These are phyloP conservation scores for Mylabris sibirica DNA, from an alignment of 2,888 invertebrate species.

Conservation along the genomic window DNA sequence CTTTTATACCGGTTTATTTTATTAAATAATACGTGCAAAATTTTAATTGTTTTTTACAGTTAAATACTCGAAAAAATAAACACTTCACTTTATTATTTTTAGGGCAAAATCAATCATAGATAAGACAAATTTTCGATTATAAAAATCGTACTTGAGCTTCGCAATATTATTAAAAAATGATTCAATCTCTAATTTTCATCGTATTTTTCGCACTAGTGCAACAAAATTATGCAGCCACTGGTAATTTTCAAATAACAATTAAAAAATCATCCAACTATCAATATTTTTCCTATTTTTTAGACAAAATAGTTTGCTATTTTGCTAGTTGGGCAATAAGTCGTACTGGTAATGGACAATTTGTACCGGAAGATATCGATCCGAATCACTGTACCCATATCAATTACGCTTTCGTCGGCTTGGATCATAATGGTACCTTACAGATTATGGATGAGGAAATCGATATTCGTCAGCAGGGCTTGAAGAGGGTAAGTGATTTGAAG, in stretches of 20 bases:
- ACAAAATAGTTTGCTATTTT: slow-evolving; percentile 32
- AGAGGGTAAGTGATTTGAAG: slow-evolving; percentile 32
- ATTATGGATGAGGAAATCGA: slow-evolving; percentile 27
- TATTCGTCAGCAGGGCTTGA: slow-evolving; percentile 23
- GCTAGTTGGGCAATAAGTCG: slow-evolving; percentile 26
- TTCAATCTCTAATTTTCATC: background rate
- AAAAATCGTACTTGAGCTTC: background rate
- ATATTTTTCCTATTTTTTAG: slow-evolving; percentile 19
- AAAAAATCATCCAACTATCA: background rate
- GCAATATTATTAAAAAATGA: background rate
- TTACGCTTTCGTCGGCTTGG: slow-evolving; percentile 28
- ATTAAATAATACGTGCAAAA: background rate
- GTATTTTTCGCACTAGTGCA: background rate
- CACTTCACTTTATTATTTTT: background rate
- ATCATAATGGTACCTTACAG: slow-evolving; percentile 23
- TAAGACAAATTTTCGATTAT: background rate
- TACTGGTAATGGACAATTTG: slow-evolving; percentile 28
- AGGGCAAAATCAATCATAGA: background rate
- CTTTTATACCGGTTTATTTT: background rate
- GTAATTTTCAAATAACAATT: slow-evolving; percentile 7
- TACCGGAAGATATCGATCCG: slow-evolving; percentile 30
- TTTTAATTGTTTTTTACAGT: background rate
- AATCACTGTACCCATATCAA: slow-evolving; percentile 29
- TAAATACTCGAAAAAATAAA: background rate
- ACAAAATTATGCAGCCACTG: slow-evolving; percentile 13